Evolutionary conservation across 2,113 vertebrate species (phyloP).

Genomic region (Atlantisia rogersi): DNA sequence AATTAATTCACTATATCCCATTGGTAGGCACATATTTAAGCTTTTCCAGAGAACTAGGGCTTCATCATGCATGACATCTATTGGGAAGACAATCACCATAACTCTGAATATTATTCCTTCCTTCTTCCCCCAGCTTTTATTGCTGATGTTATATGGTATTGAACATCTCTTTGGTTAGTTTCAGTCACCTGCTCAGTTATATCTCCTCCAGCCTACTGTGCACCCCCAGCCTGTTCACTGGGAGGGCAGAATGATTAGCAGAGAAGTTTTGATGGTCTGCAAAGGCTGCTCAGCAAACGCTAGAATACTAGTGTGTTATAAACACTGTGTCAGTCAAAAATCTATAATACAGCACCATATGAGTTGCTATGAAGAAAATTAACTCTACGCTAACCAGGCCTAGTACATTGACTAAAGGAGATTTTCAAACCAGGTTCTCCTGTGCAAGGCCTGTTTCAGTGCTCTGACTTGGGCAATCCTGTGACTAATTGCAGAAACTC

Average conservation of each 20-base stretch:
- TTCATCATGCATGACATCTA: accelerated
- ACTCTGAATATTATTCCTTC: neutral
- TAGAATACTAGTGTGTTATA: neutral
- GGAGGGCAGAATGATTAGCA: neutral
- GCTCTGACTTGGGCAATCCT: neutral
- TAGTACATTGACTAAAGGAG: neutral
- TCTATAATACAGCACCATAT: neutral
- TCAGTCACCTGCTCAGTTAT: neutral
- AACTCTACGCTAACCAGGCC: neutral
- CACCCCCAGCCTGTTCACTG: neutral
- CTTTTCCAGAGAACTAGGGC: neutral
- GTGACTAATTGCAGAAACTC: neutral
- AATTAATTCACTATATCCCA: neutral
- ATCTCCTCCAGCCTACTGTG: neutral
- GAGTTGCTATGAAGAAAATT: neutral
- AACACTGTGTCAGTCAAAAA: neutral
- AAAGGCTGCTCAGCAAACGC: neutral
- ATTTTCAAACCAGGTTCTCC: neutral
- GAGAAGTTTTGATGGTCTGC: neutral
- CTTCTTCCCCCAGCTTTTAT: neutral
- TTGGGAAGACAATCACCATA: neutral
- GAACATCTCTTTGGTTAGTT: neutral
- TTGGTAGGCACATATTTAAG: neutral
- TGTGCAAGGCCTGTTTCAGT: neutral
- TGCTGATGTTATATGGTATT: neutral